Evolutionary conservation across 2,113 vertebrate species (phyloP), one percentile per base, ranked within the genome.

Genomic region (Salminus brasiliensis): DNA sequence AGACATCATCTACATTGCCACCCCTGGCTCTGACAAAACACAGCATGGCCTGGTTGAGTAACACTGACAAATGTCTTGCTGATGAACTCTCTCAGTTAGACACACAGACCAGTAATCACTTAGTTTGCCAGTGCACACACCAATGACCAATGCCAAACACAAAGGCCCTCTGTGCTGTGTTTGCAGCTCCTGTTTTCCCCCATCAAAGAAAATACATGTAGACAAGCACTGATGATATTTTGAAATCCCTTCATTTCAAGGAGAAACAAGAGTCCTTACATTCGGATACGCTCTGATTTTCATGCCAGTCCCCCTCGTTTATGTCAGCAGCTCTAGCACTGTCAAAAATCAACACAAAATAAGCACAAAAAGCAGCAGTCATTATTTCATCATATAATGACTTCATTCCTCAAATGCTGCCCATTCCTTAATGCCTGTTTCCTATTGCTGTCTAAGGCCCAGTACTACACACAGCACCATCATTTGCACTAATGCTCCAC

Each of bases 1-100:
- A 66, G 65, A 76, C 59, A 79, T 47, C 65, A 72, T 85, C 84
- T 76, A 81, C 41, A 34, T 76, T 43, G n/a, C 60, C 57, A 81
- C 76, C 68, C 69, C 62, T 59, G 43, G 36, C 47, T 66, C 39
- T n/a, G 36, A 49, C 55, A 25, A 57, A 79, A 57, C 65, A 49
- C 5, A 63, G 60, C 32, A 45, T 23, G 59, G 8, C n/a, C 36
- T 72, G 30, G 36, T 36, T 29, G 53, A 36, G 39, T 66, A 53
- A 69, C 41, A 39, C 25, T 49, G 23, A 76, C 47, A 59, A 80
- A 62, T n/a, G 34, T 67, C 73, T 62, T 15, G 29, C 47, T 60
- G 47, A 67, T 53, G 55, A 65, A 32, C 71, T 63, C 52, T 63
- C 32, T 74, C 47, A 15, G 0, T 55, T 32, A 72, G 43, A 79